These are phyloP conservation scores for Phortica magna DNA, from an alignment of 2,888 invertebrate genomes.

Conservation along the genomic window DNA sequence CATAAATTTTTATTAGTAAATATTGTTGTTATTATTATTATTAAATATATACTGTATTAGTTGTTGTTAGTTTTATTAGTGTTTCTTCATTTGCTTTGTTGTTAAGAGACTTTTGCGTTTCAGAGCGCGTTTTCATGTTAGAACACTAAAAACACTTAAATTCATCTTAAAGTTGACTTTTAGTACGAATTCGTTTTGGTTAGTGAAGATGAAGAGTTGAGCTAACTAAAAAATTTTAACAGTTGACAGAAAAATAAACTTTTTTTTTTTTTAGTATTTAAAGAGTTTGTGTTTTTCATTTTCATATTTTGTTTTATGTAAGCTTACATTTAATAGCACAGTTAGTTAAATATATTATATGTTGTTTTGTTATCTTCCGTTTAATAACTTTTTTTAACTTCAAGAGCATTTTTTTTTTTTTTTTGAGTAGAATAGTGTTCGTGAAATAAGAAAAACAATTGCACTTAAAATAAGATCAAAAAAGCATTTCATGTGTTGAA, in stretches of 20 bases:
- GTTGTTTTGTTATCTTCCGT: background rate
- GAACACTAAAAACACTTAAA: slow-evolving; percentile 33
- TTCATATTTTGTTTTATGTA: slow-evolving; percentile 45
- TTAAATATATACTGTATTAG: slow-evolving; percentile 56
- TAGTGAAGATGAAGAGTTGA: slow-evolving; percentile 12
- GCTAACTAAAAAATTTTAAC: slow-evolving; percentile 44
- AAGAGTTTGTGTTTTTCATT: slow-evolving; percentile 38
- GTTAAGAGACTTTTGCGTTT: background rate
- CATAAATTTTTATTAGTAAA: slow-evolving; percentile 75
- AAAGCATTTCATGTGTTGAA: too few species aligned
- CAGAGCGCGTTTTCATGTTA: slow-evolving; percentile 20
- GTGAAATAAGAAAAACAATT: slow-evolving; percentile 31
- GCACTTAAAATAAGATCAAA: slow-evolving; percentile 8
- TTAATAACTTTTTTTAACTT: slow-evolving; percentile 39
- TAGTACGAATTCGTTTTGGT: background rate
- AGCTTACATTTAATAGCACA: slow-evolving; percentile 76
- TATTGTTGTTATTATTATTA: slow-evolving; percentile 52
- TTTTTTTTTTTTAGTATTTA: slow-evolving; percentile 40
- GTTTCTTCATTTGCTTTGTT: slow-evolving; percentile 38
- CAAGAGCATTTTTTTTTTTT: slow-evolving; percentile 39
- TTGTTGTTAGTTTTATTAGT: slow-evolving; percentile 55
- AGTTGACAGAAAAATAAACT: slow-evolving; percentile 43
- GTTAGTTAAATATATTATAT: slow-evolving; percentile 64
- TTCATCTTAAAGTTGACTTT: slow-evolving; percentile 27
- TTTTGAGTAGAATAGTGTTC: slow-evolving; percentile 35